phyloP scores from a whole-genome alignment of 2,888 invertebrate genomes.

The Polia nebulosa region DNA sequence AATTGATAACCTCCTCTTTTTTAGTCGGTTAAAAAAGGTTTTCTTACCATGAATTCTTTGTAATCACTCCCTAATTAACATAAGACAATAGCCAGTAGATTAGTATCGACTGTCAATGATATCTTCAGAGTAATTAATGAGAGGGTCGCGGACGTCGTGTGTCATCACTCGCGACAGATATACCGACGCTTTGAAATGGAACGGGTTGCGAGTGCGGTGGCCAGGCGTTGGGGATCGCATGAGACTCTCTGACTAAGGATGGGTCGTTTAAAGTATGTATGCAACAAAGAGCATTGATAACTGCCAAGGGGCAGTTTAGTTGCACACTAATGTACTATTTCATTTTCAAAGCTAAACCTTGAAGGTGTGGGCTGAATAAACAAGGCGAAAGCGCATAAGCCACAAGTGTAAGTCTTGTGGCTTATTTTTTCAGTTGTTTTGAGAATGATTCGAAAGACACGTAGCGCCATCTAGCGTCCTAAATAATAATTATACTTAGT shows the following conservation, averaged over 20 bases:
- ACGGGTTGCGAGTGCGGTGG: slow-evolving; percentile 61
- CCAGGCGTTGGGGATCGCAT: background rate
- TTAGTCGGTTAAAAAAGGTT: background rate
- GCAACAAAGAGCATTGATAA: no score
- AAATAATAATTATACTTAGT: no score
- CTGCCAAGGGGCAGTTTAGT: no score
- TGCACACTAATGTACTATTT: no score
- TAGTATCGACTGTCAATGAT: slow-evolving; percentile 67
- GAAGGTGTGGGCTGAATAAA: no score
- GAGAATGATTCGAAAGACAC: no score
- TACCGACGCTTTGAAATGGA: slow-evolving; percentile 84
- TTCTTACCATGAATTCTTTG: background rate
- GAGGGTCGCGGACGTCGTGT: slow-evolving; percentile 83
- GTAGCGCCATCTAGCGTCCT: no score
- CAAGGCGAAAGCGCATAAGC: no score
- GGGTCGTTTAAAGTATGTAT: background rate
- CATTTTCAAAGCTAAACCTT: no score
- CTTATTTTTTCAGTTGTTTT: no score
- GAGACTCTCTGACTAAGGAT: background rate
- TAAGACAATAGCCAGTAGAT: slow-evolving; percentile 35
- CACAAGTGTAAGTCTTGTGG: no score
- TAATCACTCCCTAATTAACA: slow-evolving; percentile 16
- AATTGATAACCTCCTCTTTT: no score
- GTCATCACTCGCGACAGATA: slow-evolving; percentile 88
- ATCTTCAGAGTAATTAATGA: slow-evolving; percentile 68